Evolutionary conservation across 2,888 invertebrate genomes (phyloP).

Genomic region (Noctua fimbriata): DNA sequence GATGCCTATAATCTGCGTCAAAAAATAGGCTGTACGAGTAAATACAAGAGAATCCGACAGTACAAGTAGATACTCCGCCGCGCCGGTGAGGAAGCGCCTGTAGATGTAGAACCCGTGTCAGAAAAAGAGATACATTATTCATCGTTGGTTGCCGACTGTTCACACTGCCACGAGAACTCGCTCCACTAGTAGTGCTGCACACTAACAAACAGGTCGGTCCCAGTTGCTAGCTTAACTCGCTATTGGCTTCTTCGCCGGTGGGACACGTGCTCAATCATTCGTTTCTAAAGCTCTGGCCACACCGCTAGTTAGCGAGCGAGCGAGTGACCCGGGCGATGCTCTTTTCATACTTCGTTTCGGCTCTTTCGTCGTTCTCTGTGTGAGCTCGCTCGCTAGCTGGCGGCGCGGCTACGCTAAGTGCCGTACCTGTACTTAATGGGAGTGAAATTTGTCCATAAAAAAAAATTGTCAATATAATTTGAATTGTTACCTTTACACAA

Average conservation of each 20-base stretch:
- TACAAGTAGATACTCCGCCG: neutral
- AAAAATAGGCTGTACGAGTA: neutral
- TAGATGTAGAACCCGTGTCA: neutral
- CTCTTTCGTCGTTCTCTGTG: too few species aligned
- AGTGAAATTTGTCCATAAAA: neutral
- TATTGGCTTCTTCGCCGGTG: neutral
- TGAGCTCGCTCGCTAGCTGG: too few species aligned
- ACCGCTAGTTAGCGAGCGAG: too few species aligned
- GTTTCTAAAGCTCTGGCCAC: too few species aligned
- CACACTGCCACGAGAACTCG: neutral
- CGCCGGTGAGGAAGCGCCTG: neutral
- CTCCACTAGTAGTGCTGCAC: neutral
- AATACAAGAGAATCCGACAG: neutral
- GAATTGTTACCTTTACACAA: neutral
- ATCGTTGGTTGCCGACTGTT: neutral
- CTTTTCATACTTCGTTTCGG: too few species aligned
- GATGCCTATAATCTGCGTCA: neutral
- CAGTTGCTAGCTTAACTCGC: neutral
- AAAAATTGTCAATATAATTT: neutral
- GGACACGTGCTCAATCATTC: too few species aligned
- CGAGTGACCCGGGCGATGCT: too few species aligned
- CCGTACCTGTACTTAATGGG: neutral
- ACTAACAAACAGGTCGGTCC: neutral
- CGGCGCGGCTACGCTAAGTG: too few species aligned
- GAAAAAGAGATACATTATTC: neutral